Percentiles rank a stretch among this genome's conserved stretches.
These are phyloP conservation scores for Melanerpes formicivorus DNA, from an alignment of 2,113 vertebrate genomes.

Conservation along the genomic window DNA sequence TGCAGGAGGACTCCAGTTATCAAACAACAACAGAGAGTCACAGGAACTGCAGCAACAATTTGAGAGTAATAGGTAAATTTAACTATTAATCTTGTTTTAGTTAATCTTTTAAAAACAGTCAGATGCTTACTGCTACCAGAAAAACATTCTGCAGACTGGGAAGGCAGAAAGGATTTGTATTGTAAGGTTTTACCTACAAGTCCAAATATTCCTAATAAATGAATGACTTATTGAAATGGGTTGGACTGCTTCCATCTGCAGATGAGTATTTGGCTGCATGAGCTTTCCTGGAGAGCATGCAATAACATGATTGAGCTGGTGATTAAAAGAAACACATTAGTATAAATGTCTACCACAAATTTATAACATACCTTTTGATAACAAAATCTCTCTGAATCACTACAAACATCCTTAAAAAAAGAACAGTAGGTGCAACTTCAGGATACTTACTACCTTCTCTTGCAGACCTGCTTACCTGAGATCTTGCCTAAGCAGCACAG, in stretches of 20 bases:
- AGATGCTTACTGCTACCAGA: not conserved
- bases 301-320: not conserved
- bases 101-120: not conserved
- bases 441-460: not conserved
- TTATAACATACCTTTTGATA: conserved; percentile 21
- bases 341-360: conserved; percentile 36
- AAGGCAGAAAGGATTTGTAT: not conserved
- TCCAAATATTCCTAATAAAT: not conserved
- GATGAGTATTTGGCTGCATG: conserved; percentile 9
- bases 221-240: conserved; percentile 6
- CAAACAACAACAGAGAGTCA: not conserved
- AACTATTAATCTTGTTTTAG: not conserved
- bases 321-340: conserved; percentile 38
- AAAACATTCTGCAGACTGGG: not conserved
- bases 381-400: not conserved
- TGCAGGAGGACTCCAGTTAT: conserved; percentile 6
- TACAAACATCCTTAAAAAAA: conserved; percentile 41
- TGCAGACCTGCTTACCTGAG: not conserved
- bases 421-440: not conserved
- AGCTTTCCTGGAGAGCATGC: conserved; percentile 21
- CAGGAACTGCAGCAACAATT: not conserved
- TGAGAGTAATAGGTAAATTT: not conserved
- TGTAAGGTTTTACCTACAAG: not conserved
- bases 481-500: not conserved
- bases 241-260: conserved; percentile 12